Evolutionary conservation across 1,140 invertebrate genomes (phyloP), one percentile per base, ranked within the genome.

Genomic region (Drosophila eugracilis): DNA sequence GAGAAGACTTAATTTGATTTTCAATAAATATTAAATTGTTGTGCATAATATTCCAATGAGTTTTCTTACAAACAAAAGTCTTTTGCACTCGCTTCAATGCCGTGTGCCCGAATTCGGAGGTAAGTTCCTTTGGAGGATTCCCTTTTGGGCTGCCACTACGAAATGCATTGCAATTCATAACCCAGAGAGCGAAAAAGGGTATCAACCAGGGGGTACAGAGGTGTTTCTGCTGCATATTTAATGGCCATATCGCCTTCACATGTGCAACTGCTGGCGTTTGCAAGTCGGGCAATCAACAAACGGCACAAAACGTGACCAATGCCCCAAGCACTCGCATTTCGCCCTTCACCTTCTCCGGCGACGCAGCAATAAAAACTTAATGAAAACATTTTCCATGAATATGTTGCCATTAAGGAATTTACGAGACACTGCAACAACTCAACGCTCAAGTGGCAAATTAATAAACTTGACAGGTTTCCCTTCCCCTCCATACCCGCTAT

Each of bases 101-200:
- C n/a, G 17, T 7, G 57, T n/a, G 24, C 48, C 48, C 10, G 17
- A n/a, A 3, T 1, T 12, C 3, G 39, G 7, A 37, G 15, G 14
- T 28, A 49, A 59, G 26, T 60, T 30, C 26, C 39, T 34, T 34
- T n/a, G 28, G 37, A 39, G 34, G 55, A 36, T 45, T 9, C 21
- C 49, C 9, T 7, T 26, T 42, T n/a, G 22, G n/a, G 22, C 44
- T 50, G 52, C 70, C 65, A 65, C 72, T 78, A 22, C 52, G 21
- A 74, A 78, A 79, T 74, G 75, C 75, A 78, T 74, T 65, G 76
- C 75, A 78, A 78, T 78, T 77, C 57, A 77, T 78, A 67, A 78
- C 60, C 47, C 45, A 15, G 47, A 22, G 45, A 34, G 28, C 21
- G 36, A 21, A 50, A 4, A 21, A 48, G 60, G 36, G 22, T 21